Percentiles rank a stretch among this genome's conserved stretches.
These are phyloP conservation scores for Penaeus chinensis DNA, from an alignment of 1,140 invertebrate genomes.

Conservation along the genomic window DNA sequence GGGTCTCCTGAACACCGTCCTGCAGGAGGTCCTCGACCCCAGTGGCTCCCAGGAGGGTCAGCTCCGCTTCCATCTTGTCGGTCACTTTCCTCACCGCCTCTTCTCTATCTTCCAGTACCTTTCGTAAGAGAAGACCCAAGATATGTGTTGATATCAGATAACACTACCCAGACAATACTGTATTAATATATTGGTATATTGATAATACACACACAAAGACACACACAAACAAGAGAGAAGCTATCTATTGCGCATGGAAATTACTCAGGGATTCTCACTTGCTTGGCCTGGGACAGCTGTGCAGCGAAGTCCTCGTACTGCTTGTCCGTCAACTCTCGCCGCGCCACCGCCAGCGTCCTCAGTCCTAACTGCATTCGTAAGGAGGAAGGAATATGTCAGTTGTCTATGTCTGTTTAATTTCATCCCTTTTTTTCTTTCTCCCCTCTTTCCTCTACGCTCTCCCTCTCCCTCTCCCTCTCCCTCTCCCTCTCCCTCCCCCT, in stretches of 20 bases:
- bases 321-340: constrained; percentile 67
- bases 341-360: constrained; percentile 73
- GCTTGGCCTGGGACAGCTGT: constrained; percentile 68
- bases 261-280: constrained; percentile 23
- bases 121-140: too few species aligned
- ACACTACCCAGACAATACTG: too few species aligned
- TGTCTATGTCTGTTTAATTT: background rate
- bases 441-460: background rate
- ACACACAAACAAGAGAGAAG: too few species aligned
- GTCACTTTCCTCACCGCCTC: constrained; percentile 44
- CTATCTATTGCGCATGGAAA: too few species aligned
- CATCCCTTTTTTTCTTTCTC: background rate
- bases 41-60: constrained; percentile 82
- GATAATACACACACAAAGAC: too few species aligned
- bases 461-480: too few species aligned
- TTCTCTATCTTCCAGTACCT: constrained; percentile 49
- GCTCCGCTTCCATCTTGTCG: constrained; percentile 73
- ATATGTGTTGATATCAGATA: too few species aligned
- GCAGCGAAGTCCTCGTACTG: constrained; percentile 67
- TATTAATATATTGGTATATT: too few species aligned
- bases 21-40: constrained; percentile 88
- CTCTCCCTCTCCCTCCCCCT: too few species aligned
- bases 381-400: background rate
- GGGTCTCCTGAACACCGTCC: constrained; percentile 81
- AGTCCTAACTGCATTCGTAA: constrained; percentile 67